A percentile compares a stretch with the other conserved stretches of the same genome.
phyloP scores from a whole-genome alignment of 2,888 invertebrate genomes.

The Ophraella communa region DNA sequence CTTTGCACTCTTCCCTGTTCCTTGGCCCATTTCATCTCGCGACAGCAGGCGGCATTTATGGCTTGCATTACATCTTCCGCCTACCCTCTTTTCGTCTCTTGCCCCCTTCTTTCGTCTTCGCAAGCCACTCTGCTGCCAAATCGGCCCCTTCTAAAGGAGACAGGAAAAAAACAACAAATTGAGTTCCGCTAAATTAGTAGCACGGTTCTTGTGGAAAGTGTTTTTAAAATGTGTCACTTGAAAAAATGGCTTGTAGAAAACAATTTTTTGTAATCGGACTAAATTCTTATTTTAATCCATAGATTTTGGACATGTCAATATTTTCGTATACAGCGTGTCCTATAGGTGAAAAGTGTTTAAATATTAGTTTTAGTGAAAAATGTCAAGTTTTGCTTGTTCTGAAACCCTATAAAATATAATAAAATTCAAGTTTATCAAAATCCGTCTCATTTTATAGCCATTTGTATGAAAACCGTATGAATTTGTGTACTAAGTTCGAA shows the following conservation, averaged over 20 bases:
- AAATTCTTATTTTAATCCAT: no score
- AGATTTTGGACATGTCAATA: no score
- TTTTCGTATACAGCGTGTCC: no score
- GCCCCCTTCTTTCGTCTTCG: background rate
- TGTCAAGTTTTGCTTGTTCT: no score
- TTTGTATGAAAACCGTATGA: no score
- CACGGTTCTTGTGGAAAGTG: background rate
- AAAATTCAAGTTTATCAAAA: no score
- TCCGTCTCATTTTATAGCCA: no score
- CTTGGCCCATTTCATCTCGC: constrained; percentile 40
- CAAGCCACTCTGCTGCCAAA: constrained; percentile 1
- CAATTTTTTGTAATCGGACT: no score
- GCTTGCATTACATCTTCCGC: constrained; percentile 44
- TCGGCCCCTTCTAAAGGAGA: constrained; percentile 1
- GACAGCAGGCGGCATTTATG: constrained; percentile 48
- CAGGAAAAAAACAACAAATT: constrained; percentile 1
- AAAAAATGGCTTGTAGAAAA: background rate
- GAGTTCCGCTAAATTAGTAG: background rate
- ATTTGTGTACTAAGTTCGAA: no score
- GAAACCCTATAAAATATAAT: no score
- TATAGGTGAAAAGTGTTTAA: no score
- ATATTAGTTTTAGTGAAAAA: no score
- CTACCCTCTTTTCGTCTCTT: background rate
- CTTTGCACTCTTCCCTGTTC: constrained; percentile 7
- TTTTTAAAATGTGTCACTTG: background rate